Conservation (phyloP, 1,140 invertebrate species). For the Hydropsyche tenuis region DNA sequence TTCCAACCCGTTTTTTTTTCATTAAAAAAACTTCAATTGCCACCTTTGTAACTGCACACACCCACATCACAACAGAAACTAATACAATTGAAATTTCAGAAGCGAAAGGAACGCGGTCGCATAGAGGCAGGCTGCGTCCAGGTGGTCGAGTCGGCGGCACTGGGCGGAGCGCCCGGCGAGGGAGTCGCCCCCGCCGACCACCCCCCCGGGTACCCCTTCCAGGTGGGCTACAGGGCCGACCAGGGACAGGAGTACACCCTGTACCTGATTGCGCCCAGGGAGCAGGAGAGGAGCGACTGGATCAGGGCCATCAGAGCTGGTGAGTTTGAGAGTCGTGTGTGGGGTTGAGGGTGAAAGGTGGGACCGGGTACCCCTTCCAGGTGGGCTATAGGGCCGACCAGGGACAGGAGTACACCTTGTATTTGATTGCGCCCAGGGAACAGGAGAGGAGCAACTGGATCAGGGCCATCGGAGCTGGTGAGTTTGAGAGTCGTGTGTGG, state of each 20-base stretch:
- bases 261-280: constrained; percentile 75
- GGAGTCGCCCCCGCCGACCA: constrained; percentile 9
- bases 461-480: constrained; percentile 75
- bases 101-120: constrained; percentile 79
- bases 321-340: no score
- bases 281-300: constrained; percentile 78
- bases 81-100: constrained; percentile 67
- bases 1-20: no score
- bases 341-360: no score
- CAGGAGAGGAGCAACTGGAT: constrained; percentile 80
- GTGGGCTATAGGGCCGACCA: constrained; percentile 74
- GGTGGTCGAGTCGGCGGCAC: constrained; percentile 75
- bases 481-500: no score
- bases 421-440: constrained; percentile 74
- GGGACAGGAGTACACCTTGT: constrained; percentile 76
- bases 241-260: constrained; percentile 75
- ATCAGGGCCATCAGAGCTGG: constrained; percentile 77
- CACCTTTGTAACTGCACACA: no score
- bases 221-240: constrained; percentile 76
- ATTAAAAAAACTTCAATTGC: no score
- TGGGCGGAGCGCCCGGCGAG: constrained; percentile 56
- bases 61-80: no score
- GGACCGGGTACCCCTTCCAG: constrained; percentile 70
- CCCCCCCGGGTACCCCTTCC: constrained; percentile 65
- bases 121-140: constrained; percentile 75